Conservation (phyloP, 2,797 vertebrate species). For the Knipowitschia caucasica region DNA sequence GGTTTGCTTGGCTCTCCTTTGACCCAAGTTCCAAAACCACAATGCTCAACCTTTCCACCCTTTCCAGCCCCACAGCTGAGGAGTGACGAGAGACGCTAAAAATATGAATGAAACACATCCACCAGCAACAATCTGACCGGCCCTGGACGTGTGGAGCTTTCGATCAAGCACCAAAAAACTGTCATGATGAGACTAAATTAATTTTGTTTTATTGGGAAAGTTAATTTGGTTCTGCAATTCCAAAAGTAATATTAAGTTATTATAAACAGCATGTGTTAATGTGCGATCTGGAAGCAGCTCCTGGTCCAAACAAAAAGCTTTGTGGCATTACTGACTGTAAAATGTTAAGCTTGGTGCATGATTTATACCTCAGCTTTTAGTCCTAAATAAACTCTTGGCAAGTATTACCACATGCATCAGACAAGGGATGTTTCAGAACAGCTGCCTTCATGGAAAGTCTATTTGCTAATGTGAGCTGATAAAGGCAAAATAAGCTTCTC, state of each 20-base stretch:
- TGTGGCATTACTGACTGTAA: conserved; percentile 3
- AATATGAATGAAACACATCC: conserved; percentile 66
- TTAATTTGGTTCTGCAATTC: neutral
- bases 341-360: conserved; percentile 1
- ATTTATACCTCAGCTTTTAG: neutral
- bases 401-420: conserved; percentile 7
- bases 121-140: conserved; percentile 36
- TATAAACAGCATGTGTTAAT: too few species aligned
- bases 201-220: neutral
- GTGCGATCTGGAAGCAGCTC: neutral
- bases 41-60: conserved; percentile 29
- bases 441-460: conserved; percentile 17
- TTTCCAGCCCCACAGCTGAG: conserved; percentile 24
- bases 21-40: conserved; percentile 34
- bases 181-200: neutral
- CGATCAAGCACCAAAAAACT: neutral
- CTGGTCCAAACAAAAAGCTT: conserved; percentile 1
- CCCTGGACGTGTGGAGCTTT: conserved; percentile 15
- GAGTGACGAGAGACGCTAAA: conserved; percentile 63
- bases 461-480: too few species aligned
- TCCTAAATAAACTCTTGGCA: conserved; percentile 10
- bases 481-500: too few species aligned
- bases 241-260: too few species aligned
- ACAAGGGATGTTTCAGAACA: conserved; percentile 22
- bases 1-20: conserved; percentile 27